Evolutionary conservation across 2,888 invertebrate species (phyloP).

Genomic region (Campaea margaritaria): DNA sequence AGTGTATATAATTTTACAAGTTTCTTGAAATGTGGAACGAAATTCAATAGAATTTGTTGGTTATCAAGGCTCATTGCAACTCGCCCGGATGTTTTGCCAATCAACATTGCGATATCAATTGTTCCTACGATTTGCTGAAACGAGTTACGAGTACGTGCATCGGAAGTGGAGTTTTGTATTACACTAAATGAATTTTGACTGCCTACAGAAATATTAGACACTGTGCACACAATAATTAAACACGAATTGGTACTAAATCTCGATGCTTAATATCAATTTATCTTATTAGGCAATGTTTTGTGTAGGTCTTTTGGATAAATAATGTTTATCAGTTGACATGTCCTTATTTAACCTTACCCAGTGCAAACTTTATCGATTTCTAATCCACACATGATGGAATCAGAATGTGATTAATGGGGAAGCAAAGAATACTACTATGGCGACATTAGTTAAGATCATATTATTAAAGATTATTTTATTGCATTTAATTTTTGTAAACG

Average conservation of each 20-base stretch:
- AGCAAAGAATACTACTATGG: too few relatives aligned
- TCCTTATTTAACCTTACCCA: constrained; percentile 5
- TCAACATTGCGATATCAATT: constrained; percentile 42
- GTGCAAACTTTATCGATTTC: constrained; percentile 9
- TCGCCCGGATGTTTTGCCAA: constrained; percentile 53
- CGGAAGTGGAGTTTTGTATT: constrained; percentile 40
- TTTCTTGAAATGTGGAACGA: not conserved
- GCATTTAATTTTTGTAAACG: too few relatives aligned
- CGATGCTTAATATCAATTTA: too few relatives aligned
- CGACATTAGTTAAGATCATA: too few relatives aligned
- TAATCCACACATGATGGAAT: not conserved
- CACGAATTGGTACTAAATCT: not conserved
- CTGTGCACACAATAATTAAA: not conserved
- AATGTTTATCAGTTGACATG: not conserved
- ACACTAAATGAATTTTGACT: constrained; percentile 33
- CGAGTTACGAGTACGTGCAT: constrained; percentile 23
- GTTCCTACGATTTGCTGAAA: constrained; percentile 33
- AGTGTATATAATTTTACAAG: not conserved
- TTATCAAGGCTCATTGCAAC: constrained; percentile 36
- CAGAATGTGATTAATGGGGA: too few relatives aligned
- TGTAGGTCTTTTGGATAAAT: not conserved
- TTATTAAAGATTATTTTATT: too few relatives aligned
- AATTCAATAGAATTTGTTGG: constrained; percentile 9
- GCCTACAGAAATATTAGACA: not conserved
- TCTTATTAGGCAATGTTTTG: not conserved